Conservation (phyloP, 1,140 invertebrate species). For the Leptinotarsa undecemlineata region DNA sequence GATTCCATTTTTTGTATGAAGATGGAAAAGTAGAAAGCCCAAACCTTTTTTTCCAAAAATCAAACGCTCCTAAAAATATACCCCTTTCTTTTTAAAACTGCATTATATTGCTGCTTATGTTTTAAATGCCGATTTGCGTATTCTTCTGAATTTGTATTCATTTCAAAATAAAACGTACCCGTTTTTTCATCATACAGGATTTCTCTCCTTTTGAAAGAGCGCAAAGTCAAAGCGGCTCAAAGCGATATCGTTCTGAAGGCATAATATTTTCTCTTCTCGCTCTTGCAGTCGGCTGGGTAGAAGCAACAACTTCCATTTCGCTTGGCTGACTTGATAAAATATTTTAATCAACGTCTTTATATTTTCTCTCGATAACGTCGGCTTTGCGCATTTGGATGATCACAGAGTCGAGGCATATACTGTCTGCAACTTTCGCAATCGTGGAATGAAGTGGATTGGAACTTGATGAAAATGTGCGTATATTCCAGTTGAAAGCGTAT, state of each 20-base stretch:
- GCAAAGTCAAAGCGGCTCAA: constrained; percentile 34
- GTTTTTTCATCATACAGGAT: constrained; percentile 11
- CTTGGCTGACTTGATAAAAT: constrained; percentile 35
- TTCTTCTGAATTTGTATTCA: not conserved
- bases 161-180: not conserved
- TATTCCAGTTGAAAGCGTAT: not conserved
- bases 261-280: constrained; percentile 42
- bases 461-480: not conserved
- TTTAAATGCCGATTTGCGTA: not conserved
- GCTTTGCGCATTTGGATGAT: constrained; percentile 15
- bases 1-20: too few species aligned
- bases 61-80: too few species aligned
- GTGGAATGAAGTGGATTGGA: not conserved
- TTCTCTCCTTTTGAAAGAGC: constrained; percentile 20
- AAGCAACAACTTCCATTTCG: constrained; percentile 32
- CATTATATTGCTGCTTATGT: too few species aligned
- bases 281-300: constrained; percentile 5
- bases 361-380: constrained; percentile 25
- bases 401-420: not conserved
- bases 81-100: too few species aligned
- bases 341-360: constrained; percentile 39
- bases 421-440: not conserved
- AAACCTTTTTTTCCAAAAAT: too few species aligned
- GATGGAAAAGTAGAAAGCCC: too few species aligned
- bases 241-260: constrained; percentile 39